Evolutionary conservation across 2,113 vertebrate genomes (phyloP).

Genomic region (Calyptommatus sinebrachiatus): DNA sequence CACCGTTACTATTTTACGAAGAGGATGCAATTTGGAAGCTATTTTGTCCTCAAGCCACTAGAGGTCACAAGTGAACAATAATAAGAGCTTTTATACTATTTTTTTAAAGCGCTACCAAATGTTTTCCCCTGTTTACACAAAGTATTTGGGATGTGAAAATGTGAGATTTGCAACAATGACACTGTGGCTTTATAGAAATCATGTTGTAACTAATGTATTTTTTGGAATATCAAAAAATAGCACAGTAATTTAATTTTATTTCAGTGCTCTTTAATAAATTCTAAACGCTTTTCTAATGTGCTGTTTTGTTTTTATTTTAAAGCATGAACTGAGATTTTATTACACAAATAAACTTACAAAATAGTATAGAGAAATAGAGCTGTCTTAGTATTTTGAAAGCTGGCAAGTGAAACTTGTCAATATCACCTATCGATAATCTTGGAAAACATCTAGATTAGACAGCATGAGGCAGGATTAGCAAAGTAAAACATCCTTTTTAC

Average conservation of each 20-base stretch:
- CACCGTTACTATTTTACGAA: not conserved
- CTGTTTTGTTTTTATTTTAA: not conserved
- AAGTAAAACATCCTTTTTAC: not conserved
- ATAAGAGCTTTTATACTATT: not conserved
- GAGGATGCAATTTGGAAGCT: not conserved
- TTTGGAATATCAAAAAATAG: not conserved
- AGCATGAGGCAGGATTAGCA: not conserved
- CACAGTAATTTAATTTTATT: not conserved
- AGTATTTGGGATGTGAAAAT: not conserved
- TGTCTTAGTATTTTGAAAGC: not conserved
- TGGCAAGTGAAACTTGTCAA: not conserved
- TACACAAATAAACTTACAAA: not conserved
- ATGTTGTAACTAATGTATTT: not conserved
- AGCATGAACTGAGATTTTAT: not conserved
- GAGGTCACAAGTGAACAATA: conserved; percentile 56
- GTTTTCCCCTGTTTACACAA: not conserved
- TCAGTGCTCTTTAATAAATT: not conserved
- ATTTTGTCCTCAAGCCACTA: conserved; percentile 39
- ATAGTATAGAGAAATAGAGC: not conserved
- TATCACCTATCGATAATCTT: not conserved
- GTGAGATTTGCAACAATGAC: not conserved
- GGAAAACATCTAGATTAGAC: not conserved
- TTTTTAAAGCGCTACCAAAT: not conserved
- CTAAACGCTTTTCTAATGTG: not conserved
- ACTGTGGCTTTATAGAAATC: not conserved